Conservation (phyloP, 2,113 vertebrate species). For the Hippocampus zosterae region DNA sequence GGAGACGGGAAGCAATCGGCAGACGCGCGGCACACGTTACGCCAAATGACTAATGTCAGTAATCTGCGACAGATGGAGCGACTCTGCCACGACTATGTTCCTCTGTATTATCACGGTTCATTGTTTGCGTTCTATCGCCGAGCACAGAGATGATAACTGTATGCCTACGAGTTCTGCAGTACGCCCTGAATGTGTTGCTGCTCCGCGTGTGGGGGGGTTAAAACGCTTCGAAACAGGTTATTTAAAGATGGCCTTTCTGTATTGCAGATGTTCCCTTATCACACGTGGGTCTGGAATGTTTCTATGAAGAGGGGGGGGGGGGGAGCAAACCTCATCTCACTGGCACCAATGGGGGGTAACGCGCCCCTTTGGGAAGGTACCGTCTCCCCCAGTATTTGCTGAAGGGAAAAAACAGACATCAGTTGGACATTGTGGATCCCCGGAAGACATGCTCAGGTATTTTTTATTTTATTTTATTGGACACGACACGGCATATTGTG, state of each 20-base stretch:
- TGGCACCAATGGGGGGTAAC: conserved; percentile 23
- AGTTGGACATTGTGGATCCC: conserved; percentile 20
- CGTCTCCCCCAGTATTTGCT: conserved; percentile 19
- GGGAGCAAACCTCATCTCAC: conserved; percentile 18
- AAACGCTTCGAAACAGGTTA: no score
- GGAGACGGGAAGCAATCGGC: conserved; percentile 6
- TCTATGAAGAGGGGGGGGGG: not conserved
- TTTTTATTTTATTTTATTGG: conserved; percentile 6
- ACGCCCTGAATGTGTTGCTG: no score
- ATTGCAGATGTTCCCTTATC: no score
- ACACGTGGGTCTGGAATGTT: not conserved
- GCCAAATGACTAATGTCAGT: not conserved
- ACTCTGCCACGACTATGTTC: not conserved
- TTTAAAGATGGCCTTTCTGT: not conserved
- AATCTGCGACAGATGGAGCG: not conserved
- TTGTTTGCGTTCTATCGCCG: not conserved
- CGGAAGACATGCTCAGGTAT: conserved; percentile 3
- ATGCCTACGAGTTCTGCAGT: no score
- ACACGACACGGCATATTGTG: not conserved
- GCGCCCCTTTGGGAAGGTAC: conserved; percentile 31
- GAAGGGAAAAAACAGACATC: conserved; percentile 6
- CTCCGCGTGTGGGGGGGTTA: no score
- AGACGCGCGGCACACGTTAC: not conserved
- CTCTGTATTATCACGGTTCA: not conserved
- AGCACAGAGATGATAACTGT: not conserved